phyloP scores from a whole-genome alignment of 2,113 vertebrate species.

The Protobothrops mucrosquamatus region DNA sequence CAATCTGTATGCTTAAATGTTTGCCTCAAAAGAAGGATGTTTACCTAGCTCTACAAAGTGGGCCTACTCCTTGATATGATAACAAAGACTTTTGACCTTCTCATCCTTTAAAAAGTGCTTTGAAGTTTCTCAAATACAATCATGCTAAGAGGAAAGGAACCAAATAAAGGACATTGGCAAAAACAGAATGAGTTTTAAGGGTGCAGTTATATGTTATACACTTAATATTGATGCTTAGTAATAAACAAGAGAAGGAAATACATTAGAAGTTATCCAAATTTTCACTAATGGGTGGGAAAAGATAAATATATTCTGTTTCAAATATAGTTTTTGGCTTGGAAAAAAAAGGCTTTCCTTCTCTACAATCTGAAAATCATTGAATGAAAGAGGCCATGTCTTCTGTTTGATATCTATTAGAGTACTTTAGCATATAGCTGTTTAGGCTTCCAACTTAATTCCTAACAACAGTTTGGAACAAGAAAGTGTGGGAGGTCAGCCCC shows the following conservation, averaged over 20 bases:
- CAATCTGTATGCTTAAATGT: constrained; percentile 55
- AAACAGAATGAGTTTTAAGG: constrained; percentile 51
- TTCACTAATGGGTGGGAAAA: neutral
- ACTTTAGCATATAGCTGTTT: neutral
- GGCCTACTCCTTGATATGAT: constrained; percentile 54
- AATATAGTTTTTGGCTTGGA: neutral
- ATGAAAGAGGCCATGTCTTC: neutral
- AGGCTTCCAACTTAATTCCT: neutral
- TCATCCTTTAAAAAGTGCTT: constrained; percentile 61
- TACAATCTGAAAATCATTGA: neutral
- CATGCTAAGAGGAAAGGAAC: constrained; percentile 62
- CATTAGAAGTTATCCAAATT: neutral
- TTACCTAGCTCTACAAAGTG: constrained; percentile 50
- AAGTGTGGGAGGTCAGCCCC: too few relatives aligned
- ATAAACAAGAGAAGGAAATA: constrained; percentile 34
- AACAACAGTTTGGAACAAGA: neutral
- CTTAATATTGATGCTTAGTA: constrained; percentile 55
- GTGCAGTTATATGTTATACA: constrained; percentile 45
- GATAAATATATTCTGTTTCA: neutral
- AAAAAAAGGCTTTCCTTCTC: neutral
- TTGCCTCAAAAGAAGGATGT: constrained; percentile 58
- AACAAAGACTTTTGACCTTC: constrained; percentile 48
- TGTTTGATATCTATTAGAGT: neutral
- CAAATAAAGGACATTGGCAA: constrained; percentile 51
- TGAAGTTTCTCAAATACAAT: constrained; percentile 64